Percentiles rank a stretch among this genome's conserved stretches.
Conservation (phyloP, 2,113 vertebrate genomes). For the Myxocyprinus asiaticus region DNA sequence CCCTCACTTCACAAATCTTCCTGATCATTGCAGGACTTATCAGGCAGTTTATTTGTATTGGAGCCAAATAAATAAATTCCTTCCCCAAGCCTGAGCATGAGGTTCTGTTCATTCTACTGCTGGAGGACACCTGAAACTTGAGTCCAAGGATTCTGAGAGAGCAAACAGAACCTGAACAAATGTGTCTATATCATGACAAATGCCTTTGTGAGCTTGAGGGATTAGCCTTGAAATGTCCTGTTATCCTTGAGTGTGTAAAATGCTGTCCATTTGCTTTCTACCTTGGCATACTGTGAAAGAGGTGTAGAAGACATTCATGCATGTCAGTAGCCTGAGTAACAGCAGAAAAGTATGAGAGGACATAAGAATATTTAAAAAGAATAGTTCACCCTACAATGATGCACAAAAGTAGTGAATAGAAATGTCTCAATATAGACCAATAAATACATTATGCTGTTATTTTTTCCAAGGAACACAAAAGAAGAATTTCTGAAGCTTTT, state of each 20-base stretch:
- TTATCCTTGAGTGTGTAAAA: not conserved
- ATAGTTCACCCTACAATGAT: not conserved
- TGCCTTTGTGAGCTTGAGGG: not conserved
- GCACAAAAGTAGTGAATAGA: too few relatives aligned
- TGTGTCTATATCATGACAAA: not conserved
- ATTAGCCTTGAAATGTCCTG: not conserved
- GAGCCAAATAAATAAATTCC: constrained; percentile 24
- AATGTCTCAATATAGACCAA: too few relatives aligned
- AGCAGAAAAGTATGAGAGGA: not conserved
- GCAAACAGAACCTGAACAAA: constrained; percentile 1
- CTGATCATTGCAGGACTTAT: constrained; percentile 13
- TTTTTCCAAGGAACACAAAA: too few relatives aligned
- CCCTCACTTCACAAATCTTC: constrained; percentile 13
- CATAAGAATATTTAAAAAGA: too few relatives aligned
- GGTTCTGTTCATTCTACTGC: constrained; percentile 8
- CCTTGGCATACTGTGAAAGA: not conserved
- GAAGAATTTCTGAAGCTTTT: too few relatives aligned
- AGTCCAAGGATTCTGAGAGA: not conserved
- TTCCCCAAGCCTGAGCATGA: not conserved
- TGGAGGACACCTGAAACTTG: not conserved
- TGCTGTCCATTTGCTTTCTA: not conserved
- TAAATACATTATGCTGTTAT: too few relatives aligned
- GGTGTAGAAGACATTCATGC: not conserved
- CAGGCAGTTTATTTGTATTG: constrained; percentile 21
- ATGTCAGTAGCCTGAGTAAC: not conserved